These are phyloP conservation scores for Eufriesea mexicana DNA, from an alignment of 1,140 invertebrate species.

Conservation along the genomic window DNA sequence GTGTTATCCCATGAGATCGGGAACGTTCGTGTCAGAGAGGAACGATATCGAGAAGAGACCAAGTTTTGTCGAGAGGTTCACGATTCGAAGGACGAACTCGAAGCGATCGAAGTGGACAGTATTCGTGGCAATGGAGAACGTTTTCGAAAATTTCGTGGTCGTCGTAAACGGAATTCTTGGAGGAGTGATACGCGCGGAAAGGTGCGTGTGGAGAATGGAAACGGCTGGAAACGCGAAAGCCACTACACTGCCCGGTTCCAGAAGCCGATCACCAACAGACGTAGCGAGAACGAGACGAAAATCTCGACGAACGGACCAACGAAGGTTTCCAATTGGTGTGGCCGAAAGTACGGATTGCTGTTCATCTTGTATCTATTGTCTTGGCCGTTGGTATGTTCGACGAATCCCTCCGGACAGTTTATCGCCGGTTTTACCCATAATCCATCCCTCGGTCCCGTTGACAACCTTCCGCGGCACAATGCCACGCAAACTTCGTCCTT, in stretches of 20 bases:
- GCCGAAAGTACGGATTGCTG: slow-evolving; percentile 61
- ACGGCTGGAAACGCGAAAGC: slow-evolving; percentile 20
- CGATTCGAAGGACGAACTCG: background rate
- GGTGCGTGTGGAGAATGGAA: background rate
- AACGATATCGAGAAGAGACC: background rate
- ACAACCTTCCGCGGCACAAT: slow-evolving; percentile 58
- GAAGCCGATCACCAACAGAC: slow-evolving; percentile 56
- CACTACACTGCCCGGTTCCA: slow-evolving; percentile 72
- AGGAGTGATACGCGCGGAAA: background rate
- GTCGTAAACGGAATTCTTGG: background rate
- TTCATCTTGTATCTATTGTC: slow-evolving; percentile 75
- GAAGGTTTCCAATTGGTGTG: slow-evolving; percentile 17
- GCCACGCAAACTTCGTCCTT: slow-evolving; percentile 18
- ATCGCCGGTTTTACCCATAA: slow-evolving; percentile 64
- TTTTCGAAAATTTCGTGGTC: background rate
- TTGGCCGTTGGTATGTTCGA: slow-evolving; percentile 74
- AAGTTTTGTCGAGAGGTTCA: background rate
- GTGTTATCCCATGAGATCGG: background rate
- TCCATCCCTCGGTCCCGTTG: slow-evolving; percentile 58
- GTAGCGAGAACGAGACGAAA: slow-evolving; percentile 15
- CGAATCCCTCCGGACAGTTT: slow-evolving; percentile 67
- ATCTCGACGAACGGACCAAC: slow-evolving; percentile 19
- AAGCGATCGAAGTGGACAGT: background rate
- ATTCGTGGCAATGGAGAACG: slow-evolving; percentile 13
- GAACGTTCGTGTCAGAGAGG: background rate